Conservation (phyloP, 2,113 vertebrate genomes). For the Blennius ocellaris region DNA sequence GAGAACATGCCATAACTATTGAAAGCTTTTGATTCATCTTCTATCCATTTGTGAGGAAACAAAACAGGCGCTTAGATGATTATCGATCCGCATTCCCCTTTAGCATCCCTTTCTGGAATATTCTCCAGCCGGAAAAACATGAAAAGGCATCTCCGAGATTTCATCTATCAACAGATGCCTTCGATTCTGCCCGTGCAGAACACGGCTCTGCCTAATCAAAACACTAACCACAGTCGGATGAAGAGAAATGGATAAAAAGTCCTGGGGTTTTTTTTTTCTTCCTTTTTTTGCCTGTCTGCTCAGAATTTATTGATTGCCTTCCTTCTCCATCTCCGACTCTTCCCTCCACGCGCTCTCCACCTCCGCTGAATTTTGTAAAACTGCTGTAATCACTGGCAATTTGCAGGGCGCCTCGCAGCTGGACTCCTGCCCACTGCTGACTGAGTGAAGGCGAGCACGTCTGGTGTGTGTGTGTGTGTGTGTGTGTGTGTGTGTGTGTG, state of each 20-base stretch:
- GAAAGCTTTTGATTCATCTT: conserved; percentile 6
- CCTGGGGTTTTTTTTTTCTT: background rate
- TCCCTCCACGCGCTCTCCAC: conserved; percentile 11
- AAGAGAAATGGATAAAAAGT: conserved; percentile 59
- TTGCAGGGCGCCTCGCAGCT: conserved; percentile 65
- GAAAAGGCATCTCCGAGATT: conserved; percentile 41
- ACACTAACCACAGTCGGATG: conserved; percentile 53
- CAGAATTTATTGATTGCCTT: conserved; percentile 76
- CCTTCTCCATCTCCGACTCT: conserved; percentile 27
- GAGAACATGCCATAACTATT: background rate
- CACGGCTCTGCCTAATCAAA: conserved; percentile 43
- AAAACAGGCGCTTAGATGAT: conserved; percentile 41
- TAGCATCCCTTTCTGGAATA: conserved; percentile 15
- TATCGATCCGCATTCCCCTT: conserved; percentile 35
- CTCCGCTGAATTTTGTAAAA: conserved; percentile 67
- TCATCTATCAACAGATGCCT: conserved; percentile 55
- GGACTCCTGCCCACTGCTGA: conserved; percentile 63
- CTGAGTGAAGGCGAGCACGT: conserved; percentile 33
- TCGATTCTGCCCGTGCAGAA: conserved; percentile 38
- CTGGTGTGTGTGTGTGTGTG: conserved; percentile 4
- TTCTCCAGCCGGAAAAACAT: conserved; percentile 20
- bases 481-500: conserved; percentile 1
- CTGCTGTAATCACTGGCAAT: conserved; percentile 76
- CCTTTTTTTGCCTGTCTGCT: conserved; percentile 16
- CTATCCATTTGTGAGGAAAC: conserved; percentile 10